Base-by-base conservation (phyloP, 2,797 vertebrate species). In the Epinephelus coioides region DNA sequence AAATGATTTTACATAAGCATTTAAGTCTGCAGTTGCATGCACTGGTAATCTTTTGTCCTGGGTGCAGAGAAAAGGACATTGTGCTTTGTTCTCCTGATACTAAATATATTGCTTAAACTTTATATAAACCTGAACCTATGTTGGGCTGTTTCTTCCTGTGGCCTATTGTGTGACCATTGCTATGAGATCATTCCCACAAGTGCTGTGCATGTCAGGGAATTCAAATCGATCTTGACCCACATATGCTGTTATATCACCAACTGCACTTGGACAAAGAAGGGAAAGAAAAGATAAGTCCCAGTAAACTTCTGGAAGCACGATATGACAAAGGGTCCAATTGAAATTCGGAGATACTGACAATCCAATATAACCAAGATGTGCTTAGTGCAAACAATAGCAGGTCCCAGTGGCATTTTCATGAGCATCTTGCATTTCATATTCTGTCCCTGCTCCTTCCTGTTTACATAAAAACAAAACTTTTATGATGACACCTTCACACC, bases 171-270 rank as follows among this genome's bases (percentile, higher is more conserved):
- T 64, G 43, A 12, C 9, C 4, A 40, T 82, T 46, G 74, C 71
- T 27, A 21, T 72, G 19, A 75, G 66, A 17, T 64, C 64, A 76
- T 78, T 69, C 46, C 60, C 44, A 44, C 49, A 65, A 74, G 75
- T 61, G 57, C 40, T 43, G 40, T 43, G 11, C 65, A 66, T 69
- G 69, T 69, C 65, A 79, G 66, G 69, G n/a, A 66, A 83, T 78
- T 81, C 38, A 83, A 75, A 82, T 63, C 63, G 60, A 78, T 76
- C 27, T 67, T 93, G 91, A 92, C 90, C 88, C 84, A 91, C 44
- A 87, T 90, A 73, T 83, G 43, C 54, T 25, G 74, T 93, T 92
- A 92, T 72, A 88, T 91, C 86, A 92, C 65, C 76, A 79, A 64
- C 62, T 81, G 76, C 55, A 73, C 73, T 75, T 69, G 44, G 50